Percentiles rank a stretch among this genome's conserved stretches.
These are phyloP conservation scores for Melanophora roralis DNA, from an alignment of 2,888 invertebrate genomes.

Conservation along the genomic window DNA sequence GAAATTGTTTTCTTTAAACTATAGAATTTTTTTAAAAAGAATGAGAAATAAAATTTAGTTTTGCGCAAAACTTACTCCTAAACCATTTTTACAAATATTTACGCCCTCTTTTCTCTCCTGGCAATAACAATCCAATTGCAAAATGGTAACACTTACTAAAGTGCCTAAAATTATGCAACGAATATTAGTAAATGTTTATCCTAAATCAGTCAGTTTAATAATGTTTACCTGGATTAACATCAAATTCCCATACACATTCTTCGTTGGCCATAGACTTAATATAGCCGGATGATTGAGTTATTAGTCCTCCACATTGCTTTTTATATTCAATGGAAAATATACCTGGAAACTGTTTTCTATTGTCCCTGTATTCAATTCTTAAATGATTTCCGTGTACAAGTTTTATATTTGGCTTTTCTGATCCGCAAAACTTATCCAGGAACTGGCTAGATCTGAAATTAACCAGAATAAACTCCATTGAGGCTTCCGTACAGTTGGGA, in stretches of 20 bases:
- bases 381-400: conserved; percentile 81
- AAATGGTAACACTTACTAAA: conserved; percentile 67
- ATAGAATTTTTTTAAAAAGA: background rate
- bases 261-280: conserved; percentile 67
- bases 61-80: conserved; percentile 58
- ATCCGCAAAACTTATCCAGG: conserved; percentile 80
- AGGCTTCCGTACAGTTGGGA: conserved; percentile 82
- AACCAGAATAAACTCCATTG: conserved; percentile 77
- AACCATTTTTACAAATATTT: conserved; percentile 63
- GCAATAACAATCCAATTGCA: conserved; percentile 70
- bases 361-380: conserved; percentile 82
- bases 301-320: conserved; percentile 67
- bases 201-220: background rate
- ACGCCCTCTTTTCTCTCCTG: conserved; percentile 9
- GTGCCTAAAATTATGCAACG: conserved; percentile 40
- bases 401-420: conserved; percentile 74
- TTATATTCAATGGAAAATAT: conserved; percentile 67
- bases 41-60: background rate
- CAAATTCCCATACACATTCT: conserved; percentile 67
- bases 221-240: conserved; percentile 60
- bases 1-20: conserved; percentile 40
- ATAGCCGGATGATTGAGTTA: conserved; percentile 63
- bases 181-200: background rate
- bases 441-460: conserved; percentile 74
- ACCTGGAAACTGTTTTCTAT: conserved; percentile 71